Conservation (phyloP, 2,888 invertebrate species). For the Amiota mariae region DNA sequence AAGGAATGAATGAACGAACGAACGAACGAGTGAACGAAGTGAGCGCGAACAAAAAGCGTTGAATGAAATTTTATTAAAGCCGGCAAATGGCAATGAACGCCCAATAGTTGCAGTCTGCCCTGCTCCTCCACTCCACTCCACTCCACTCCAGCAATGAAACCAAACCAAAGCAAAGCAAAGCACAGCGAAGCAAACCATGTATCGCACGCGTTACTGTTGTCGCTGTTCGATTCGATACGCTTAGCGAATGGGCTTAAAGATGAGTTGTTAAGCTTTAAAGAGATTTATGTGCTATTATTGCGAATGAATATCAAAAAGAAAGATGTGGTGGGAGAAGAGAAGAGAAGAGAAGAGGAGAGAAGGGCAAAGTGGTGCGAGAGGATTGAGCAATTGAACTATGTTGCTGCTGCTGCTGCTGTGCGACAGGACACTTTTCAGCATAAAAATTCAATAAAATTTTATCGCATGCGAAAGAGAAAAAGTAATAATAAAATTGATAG, state of each 20-base stretch:
- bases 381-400: too few relatives aligned
- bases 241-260: slow-evolving; percentile 26
- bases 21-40: not conserved
- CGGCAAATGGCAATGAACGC: too few relatives aligned
- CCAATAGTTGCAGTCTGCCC: too few relatives aligned
- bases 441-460: slow-evolving; percentile 57
- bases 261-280: slow-evolving; percentile 32
- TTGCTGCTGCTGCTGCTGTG: not conserved
- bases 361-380: too few relatives aligned
- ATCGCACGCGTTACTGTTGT: not conserved
- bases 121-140: too few relatives aligned
- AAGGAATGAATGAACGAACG: not conserved
- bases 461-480: not conserved
- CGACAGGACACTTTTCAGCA: not conserved
- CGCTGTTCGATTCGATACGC: slow-evolving; percentile 2
- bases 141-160: not conserved
- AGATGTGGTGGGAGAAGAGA: too few relatives aligned
- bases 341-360: too few relatives aligned
- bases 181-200: too few relatives aligned
- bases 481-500: too few relatives aligned
- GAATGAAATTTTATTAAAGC: too few relatives aligned
- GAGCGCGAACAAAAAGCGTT: too few relatives aligned
- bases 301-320: not conserved
- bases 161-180: not conserved
- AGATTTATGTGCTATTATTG: slow-evolving; percentile 26